Base-by-base conservation (phyloP, 2,797 vertebrate genomes). In the Bufotes viridis region DNA sequence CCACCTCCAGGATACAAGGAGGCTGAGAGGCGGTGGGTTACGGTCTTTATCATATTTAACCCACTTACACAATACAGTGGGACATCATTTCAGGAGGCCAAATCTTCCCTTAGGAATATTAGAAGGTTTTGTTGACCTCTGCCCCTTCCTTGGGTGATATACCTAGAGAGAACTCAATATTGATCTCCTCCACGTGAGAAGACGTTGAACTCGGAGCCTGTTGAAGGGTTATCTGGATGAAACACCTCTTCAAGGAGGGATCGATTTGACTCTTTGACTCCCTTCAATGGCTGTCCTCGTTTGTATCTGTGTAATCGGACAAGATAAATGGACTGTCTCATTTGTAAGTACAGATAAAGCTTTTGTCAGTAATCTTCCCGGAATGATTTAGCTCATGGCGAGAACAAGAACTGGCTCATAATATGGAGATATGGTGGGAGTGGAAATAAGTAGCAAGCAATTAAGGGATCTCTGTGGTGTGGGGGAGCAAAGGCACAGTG, bases 201-300 rank as follows among this genome's bases (percentile, higher is more conserved):
- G 58, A 49, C 60, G 60, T 24, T 34, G 65, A 85, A 55, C 82
- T 61, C 2, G 22, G 8, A 75, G 76, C 58, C 75, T 24, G 42
- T 88, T 85, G 85, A 53, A 76, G 82, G 82, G 57, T 85, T 88
- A 85, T 69, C 58, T 75, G 76, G 78, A 88, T 85, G 85, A 85
- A 80, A 85, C 49, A 26, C 65, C n/a, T 58, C 82, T 85, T 74
- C 82, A 80, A 51, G 69, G 81, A 57, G 9, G 55, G 74, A 88
- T 88, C 29, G 76, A 85, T 88, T n/a, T 15, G 3, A 20, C 61
- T 78, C 20, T 78, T 57, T 87, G 82, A 79, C 81, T 78, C 80
- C 65, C 63, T 70, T 84, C 81, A 20, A 51, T 60, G n/a, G 22
- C 58, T 24, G 13, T 67, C 81, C 82, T 88, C 60, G 75, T 81